Percentiles rank a stretch among this genome's conserved stretches.
These are phyloP conservation scores for Drosophila paulistorum DNA, from an alignment of 1,140 invertebrate genomes.

Conservation along the genomic window DNA sequence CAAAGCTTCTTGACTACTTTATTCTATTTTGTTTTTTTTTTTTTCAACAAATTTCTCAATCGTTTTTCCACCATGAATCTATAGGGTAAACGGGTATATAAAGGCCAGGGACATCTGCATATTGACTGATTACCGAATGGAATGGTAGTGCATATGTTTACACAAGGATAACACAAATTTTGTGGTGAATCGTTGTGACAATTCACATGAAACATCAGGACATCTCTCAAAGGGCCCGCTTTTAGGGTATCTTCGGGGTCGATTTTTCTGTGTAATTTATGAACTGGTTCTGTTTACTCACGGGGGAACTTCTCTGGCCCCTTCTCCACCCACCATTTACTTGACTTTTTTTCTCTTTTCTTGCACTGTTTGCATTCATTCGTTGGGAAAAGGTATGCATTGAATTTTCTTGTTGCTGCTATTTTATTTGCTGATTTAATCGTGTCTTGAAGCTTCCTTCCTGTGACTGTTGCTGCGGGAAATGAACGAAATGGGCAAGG, in stretches of 20 bases:
- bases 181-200: too few relatives aligned
- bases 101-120: too few relatives aligned
- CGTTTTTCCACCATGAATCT: neutral
- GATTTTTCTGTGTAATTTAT: neutral
- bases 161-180: too few relatives aligned
- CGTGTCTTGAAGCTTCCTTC: conserved; percentile 79
- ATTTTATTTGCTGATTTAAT: conserved; percentile 79
- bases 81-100: neutral
- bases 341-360: conserved; percentile 24
- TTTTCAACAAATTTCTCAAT: conserved; percentile 8
- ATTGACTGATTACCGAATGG: too few relatives aligned
- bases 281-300: conserved; percentile 4
- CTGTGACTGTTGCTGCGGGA: conserved; percentile 63
- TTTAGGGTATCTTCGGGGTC: neutral
- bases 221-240: neutral
- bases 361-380: conserved; percentile 31
- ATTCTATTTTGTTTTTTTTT: neutral
- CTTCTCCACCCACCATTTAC: neutral
- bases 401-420: conserved; percentile 59
- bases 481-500: neutral
- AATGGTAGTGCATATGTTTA: neutral
- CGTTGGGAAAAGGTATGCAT: conserved; percentile 31
- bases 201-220: too few relatives aligned
- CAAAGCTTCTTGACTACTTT: conserved; percentile 11
- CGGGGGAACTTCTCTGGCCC: neutral